Percentiles rank a stretch among this genome's conserved stretches.
phyloP scores from a whole-genome alignment of 1,140 invertebrate genomes.

The Meloidogyne exigua region DNA sequence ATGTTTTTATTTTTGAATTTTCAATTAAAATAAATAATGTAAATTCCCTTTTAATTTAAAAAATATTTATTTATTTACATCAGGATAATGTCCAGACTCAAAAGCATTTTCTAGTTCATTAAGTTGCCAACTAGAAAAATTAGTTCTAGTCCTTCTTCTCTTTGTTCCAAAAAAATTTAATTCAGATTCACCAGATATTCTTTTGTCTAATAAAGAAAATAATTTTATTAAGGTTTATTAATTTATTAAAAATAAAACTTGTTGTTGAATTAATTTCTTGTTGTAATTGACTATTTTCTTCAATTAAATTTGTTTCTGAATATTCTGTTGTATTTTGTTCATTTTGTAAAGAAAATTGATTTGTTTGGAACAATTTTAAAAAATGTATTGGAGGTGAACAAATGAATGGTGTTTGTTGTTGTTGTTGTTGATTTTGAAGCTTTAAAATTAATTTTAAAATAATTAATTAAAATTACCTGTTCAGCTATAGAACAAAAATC shows the following conservation, averaged over 20 bases:
- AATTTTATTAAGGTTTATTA: background rate
- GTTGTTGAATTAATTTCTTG: background rate
- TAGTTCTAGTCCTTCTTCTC: constrained; percentile 79
- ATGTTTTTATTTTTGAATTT: no score
- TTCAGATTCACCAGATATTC: background rate
- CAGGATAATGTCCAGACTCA: constrained; percentile 91
- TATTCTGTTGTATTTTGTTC: background rate
- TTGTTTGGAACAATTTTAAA: background rate
- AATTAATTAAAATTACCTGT: no score
- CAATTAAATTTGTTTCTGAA: background rate
- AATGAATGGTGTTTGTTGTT: background rate
- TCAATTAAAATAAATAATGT: no score
- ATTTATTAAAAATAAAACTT: background rate
- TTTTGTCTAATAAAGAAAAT: background rate
- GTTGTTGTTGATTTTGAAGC: background rate
- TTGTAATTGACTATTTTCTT: background rate
- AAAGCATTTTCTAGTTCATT: constrained; percentile 96
- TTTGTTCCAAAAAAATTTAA: constrained; percentile 31
- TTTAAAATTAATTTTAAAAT: background rate
- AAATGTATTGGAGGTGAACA: background rate
- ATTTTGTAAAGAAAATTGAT: background rate
- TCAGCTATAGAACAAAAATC: no score
- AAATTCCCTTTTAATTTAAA: no score
- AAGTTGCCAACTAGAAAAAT: constrained; percentile 98
- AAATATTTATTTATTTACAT: constrained; percentile 66